Base-by-base conservation (phyloP, 2,797 vertebrate genomes). In the Harpagifer antarcticus region DNA sequence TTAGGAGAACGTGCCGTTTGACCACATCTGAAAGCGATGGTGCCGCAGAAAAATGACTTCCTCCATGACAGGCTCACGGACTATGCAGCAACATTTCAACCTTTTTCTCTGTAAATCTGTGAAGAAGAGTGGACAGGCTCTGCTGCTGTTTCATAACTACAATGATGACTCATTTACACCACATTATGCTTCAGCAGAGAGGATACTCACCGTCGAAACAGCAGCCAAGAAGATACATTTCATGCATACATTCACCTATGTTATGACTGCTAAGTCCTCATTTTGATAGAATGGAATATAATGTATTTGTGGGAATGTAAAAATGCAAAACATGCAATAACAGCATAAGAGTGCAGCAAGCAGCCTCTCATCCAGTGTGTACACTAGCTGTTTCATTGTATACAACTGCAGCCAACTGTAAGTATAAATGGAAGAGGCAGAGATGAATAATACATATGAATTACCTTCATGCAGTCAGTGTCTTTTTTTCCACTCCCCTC, bases 371-470 rank as follows among this genome's bases (percentile, higher is more conserved):
- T 75, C 62, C 67, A 54, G n/a, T 33, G 63, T 69, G 52, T 54
- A 62, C 59, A 61, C 57, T 55, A 61, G 53, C 42, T 56, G 86
- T 81, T 84, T 82, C 53, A 87, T 72, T 70, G 83, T 82, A 83
- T 82, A 84, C 91, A 91, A 82, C 76, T 83, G 69, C 54, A 87
- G 89, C 87, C 88, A 89, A 86, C 90, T 91, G 84, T 90, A 92
- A 86, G 84, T 86, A 90, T 88, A 93, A 91, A 91, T 86, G 86
- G 88, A 88, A 86, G 86, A 85, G 76, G 86, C 65, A 90, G 81
- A 84, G 59, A 91, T 94, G 91, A 94, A 94, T 94, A 91, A 95
- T 93, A 87, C 89, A 94, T 93, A 72, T 80, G 60, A 82, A 85
- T 86, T 90, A 92, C 89, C 86, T 92, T 90, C 77, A 68, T 92